Evolutionary conservation across 2,113 vertebrate species (phyloP).

Genomic region (Epinephelus moara): DNA sequence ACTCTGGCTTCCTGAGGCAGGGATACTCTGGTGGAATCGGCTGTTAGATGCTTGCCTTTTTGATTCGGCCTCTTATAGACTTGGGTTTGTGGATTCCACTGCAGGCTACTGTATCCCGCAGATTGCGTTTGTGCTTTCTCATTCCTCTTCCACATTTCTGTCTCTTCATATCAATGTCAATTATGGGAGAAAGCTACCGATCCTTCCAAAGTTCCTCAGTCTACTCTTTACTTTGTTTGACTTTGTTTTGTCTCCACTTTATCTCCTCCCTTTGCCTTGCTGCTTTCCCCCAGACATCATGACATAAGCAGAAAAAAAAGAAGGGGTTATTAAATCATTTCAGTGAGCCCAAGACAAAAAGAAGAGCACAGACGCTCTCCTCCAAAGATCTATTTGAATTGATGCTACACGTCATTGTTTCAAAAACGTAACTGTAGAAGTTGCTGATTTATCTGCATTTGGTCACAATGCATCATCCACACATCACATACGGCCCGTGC

Average conservation of each 20-base stretch:
- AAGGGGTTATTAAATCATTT: conserved; percentile 76
- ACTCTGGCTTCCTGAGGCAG: conserved; percentile 34
- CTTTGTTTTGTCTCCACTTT: conserved; percentile 57
- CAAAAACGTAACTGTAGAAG: conserved; percentile 78
- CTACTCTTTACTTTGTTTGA: conserved; percentile 62
- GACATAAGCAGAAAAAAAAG: conserved; percentile 77
- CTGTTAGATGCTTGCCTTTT: conserved; percentile 60
- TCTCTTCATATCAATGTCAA: conserved; percentile 58
- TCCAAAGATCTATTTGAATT: conserved; percentile 75
- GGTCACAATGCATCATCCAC: conserved; percentile 77
- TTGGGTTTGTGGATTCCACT: conserved; percentile 64
- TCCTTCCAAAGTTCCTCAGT: conserved; percentile 49
- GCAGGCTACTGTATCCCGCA: conserved; percentile 52
- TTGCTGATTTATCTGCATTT: conserved; percentile 82
- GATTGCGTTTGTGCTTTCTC: conserved; percentile 50
- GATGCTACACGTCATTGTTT: conserved; percentile 78
- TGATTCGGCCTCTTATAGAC: conserved; percentile 62
- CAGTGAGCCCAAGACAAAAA: conserved; percentile 64
- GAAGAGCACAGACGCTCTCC: conserved; percentile 32
- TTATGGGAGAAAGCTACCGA: conserved; percentile 42
- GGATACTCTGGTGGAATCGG: conserved; percentile 55
- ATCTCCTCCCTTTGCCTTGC: conserved; percentile 37
- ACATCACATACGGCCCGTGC: conserved; percentile 65
- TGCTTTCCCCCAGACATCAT: conserved; percentile 68
- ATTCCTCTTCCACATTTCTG: conserved; percentile 51